Evolutionary conservation across 1,140 invertebrate species (phyloP), one percentile per base, ranked within the genome.

Genomic region (Zaprionus camerounensis): DNA sequence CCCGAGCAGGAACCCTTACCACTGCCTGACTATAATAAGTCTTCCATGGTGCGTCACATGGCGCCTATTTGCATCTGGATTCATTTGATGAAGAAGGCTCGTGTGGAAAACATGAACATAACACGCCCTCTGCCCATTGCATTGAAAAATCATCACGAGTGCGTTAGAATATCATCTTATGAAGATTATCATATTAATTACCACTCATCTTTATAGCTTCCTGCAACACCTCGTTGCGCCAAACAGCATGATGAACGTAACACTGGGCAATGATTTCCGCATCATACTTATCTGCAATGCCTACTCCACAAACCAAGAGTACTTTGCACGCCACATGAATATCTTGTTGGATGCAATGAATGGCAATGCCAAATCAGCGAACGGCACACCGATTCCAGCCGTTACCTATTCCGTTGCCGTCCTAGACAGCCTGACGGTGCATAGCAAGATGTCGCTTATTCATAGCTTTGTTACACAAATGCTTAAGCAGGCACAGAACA

Each of bases 361-460:
- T 84, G 97, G 97, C 7, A 96, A 94, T 71, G 95, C 96, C 67
- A 97, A 97, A 81, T 67, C 94, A 0, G 81, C 94, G 17, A 92
- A 93, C 4, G 94, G 93, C 63, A 72, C 75, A 12, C 93, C 93
- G 11, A 68, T 93, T 4, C 93, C 93, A 13, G 96, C 97, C 9
- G 95, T 96, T 15, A 98, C 98, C 1, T 93, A 99, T 13, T 97
- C 97, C 0, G 98, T 99, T 96, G 97, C 96, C 28, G 96, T 99
- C 20, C 93, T 99, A 3, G 98, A 99, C 92, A 98, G 98, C n/a
- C 93, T 99, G 15, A 99, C 98, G 0, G 97, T 99, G 12, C 98
- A 99, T 93, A 97, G 98, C 1, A 99, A 99, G 93, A 99, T 99
- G 98, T 98, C 97, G 74, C 93, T 99, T n/a, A 99, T 99, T 66